These are phyloP conservation scores for Alentia gelatinosa DNA, from an alignment of 2,888 invertebrate species.

Conservation along the genomic window DNA sequence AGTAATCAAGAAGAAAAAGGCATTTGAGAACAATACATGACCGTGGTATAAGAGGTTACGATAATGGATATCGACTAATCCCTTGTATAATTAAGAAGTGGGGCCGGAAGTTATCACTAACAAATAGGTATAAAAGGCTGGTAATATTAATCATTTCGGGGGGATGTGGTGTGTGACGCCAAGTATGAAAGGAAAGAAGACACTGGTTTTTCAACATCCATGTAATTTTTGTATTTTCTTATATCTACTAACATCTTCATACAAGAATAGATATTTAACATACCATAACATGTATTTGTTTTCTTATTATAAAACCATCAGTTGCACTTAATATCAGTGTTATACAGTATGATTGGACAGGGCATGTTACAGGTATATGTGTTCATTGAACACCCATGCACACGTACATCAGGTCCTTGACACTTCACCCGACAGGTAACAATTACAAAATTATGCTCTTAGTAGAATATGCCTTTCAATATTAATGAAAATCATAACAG, in stretches of 20 bases:
- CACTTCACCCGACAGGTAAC: background rate
- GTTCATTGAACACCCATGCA: background rate
- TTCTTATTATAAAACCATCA: constrained; percentile 38
- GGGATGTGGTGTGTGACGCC: too few relatives aligned
- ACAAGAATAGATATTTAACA: constrained; percentile 56
- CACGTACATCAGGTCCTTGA: background rate
- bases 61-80: too few relatives aligned
- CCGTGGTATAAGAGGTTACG: too few relatives aligned
- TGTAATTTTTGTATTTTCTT: constrained; percentile 30
- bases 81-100: too few relatives aligned
- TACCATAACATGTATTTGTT: constrained; percentile 40
- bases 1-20: too few relatives aligned
- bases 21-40: too few relatives aligned
- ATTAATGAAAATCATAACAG: background rate
- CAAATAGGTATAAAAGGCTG: too few relatives aligned
- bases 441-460: background rate
- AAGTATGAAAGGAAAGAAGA: background rate
- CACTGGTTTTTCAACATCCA: background rate
- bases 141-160: too few relatives aligned
- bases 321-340: background rate
- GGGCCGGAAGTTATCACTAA: too few relatives aligned
- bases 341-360: background rate
- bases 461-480: background rate
- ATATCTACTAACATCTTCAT: constrained; percentile 51
- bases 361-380: background rate